A percentile compares a stretch with the other conserved stretches of the same genome.
phyloP scores from a whole-genome alignment of 2,888 invertebrate species.

The Cheilosia impressa region DNA sequence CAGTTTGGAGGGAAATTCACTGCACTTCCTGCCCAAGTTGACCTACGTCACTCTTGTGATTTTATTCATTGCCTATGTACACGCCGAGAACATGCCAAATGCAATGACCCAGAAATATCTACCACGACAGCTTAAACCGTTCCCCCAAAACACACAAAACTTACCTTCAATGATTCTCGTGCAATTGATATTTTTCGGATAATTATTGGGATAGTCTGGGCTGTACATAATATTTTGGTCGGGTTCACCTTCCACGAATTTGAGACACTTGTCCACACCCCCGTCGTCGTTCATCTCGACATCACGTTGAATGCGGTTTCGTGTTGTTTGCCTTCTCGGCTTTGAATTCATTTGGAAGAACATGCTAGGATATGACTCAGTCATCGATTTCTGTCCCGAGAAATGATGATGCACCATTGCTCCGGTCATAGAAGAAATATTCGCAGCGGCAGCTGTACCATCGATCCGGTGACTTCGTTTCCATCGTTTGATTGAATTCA shows the following conservation, averaged over 20 bases:
- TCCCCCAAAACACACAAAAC: slow-evolving; percentile 75
- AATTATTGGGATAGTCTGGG: slow-evolving; percentile 88
- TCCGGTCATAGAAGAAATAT: slow-evolving; percentile 48
- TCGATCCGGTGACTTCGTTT: slow-evolving; percentile 19
- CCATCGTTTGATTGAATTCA: slow-evolving; percentile 53
- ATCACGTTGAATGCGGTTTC: slow-evolving; percentile 76
- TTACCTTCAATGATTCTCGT: slow-evolving; percentile 88
- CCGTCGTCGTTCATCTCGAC: slow-evolving; percentile 77
- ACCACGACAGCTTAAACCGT: too few relatives aligned
- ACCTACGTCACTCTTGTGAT: not conserved
- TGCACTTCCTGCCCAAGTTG: not conserved
- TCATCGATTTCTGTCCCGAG: slow-evolving; percentile 50
- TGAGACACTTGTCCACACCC: slow-evolving; percentile 84
- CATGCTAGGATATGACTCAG: slow-evolving; percentile 71
- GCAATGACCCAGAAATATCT: not conserved
- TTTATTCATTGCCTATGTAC: not conserved
- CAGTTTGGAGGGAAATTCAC: not conserved
- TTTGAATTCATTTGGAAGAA: slow-evolving; percentile 67
- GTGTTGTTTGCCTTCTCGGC: slow-evolving; percentile 32
- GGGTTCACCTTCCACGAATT: slow-evolving; percentile 86
- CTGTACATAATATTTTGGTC: slow-evolving; percentile 88
- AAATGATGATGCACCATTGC: slow-evolving; percentile 75
- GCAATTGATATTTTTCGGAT: slow-evolving; percentile 88
- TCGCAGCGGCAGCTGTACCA: slow-evolving; percentile 38
- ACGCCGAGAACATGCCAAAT: not conserved